Percentiles rank a stretch among this genome's conserved stretches.
Evolutionary conservation across 2,888 invertebrate species (phyloP).

Genomic region (Yponomeuta evonymella): DNA sequence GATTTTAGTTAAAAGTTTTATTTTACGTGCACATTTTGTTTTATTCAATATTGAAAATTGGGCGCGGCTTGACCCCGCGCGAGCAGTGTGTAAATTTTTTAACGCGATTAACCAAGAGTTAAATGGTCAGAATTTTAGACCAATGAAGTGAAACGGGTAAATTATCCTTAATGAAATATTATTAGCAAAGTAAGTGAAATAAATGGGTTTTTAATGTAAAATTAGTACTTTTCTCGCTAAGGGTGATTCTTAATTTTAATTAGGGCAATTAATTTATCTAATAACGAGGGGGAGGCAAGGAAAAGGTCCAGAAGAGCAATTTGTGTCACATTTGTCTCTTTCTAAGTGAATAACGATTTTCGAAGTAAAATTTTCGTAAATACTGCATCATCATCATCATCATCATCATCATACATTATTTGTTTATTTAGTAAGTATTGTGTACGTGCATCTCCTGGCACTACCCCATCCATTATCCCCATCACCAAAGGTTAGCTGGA

Average conservation of each 20-base stretch:
- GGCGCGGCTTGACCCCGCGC: not conserved
- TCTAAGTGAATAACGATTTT: too few species aligned
- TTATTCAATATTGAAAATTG: not conserved
- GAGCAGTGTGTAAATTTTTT: not conserved
- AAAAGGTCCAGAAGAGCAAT: not conserved
- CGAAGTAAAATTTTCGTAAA: too few species aligned
- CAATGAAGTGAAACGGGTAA: not conserved
- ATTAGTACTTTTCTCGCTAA: not conserved
- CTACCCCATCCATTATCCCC: too few species aligned
- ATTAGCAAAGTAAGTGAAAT: not conserved
- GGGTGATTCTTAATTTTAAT: constrained; percentile 1
- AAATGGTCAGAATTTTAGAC: not conserved
- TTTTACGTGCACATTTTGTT: not conserved
- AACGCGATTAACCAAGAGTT: not conserved
- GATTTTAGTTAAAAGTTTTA: not conserved
- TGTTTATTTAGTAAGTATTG: too few species aligned
- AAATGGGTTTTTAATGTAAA: not conserved
- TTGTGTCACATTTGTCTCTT: too few species aligned
- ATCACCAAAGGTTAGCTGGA: too few species aligned
- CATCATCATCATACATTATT: too few species aligned
- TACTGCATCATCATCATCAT: too few species aligned
- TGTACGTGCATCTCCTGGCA: too few species aligned
- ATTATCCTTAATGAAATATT: not conserved
- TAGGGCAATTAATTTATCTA: constrained; percentile 5
- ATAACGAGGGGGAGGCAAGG: not conserved